Percentiles rank a stretch among this genome's conserved stretches.
Evolutionary conservation across 2,888 invertebrate species (phyloP).

Genomic region (Gasteruption jaculator): DNA sequence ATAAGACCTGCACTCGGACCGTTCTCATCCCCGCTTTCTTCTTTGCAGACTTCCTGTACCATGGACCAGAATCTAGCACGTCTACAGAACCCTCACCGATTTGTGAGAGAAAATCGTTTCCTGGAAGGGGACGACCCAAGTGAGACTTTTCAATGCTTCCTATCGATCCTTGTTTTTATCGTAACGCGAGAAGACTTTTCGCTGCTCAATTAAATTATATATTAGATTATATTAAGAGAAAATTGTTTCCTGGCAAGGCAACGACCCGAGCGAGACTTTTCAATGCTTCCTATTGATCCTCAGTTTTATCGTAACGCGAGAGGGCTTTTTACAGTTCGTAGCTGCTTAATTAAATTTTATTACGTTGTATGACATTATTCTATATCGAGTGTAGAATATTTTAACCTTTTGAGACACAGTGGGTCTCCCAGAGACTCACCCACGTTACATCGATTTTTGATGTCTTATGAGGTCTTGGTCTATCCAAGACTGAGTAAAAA

Average conservation of each 20-base stretch:
- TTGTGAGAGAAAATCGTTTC: constrained; percentile 53
- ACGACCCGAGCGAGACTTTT: constrained; percentile 46
- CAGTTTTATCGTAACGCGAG: background rate
- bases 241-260: constrained; percentile 52
- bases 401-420: no score
- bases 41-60: constrained; percentile 50
- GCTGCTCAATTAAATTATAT: background rate
- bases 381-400: no score
- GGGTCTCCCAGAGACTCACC: no score
- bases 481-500: no score
- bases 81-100: constrained; percentile 54
- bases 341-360: background rate
- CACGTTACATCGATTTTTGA: no score
- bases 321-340: background rate
- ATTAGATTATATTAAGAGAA: no score
- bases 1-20: no score
- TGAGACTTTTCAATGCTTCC: constrained; percentile 31
- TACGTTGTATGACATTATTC: no score
- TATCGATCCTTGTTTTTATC: background rate
- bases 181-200: background rate
- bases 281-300: background rate
- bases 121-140: constrained; percentile 52
- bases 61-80: constrained; percentile 54
- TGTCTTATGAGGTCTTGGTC: no score
- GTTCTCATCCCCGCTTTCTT: constrained; percentile 15